A percentile compares a stretch with the other conserved stretches of the same genome.
Evolutionary conservation across 2,113 vertebrate species (phyloP).

Genomic region (Sorex fumeus): DNA sequence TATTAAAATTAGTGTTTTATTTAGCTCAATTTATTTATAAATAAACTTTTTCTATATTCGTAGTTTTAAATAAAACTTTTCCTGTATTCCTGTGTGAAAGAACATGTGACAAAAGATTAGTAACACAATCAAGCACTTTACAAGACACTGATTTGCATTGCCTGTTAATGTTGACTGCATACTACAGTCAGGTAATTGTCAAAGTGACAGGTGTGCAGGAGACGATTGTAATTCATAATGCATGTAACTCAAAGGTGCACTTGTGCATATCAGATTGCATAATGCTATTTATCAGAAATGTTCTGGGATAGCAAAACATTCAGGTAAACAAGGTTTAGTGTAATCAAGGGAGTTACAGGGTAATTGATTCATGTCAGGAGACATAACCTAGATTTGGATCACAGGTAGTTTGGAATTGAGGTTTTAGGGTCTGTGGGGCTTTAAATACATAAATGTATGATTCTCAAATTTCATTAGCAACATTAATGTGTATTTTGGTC

Average conservation of each 20-base stretch:
- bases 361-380: conserved; percentile 77
- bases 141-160: conserved; percentile 53
- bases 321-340: conserved; percentile 80
- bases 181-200: background rate
- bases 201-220: conserved; percentile 40
- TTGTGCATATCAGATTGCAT: background rate
- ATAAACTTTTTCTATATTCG: conserved; percentile 13
- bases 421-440: conserved; percentile 54
- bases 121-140: conserved; percentile 17
- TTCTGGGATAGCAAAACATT: conserved; percentile 76
- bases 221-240: conserved; percentile 49
- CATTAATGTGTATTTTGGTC: conserved; percentile 60
- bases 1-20: too few species aligned
- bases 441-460: conserved; percentile 72
- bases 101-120: conserved; percentile 1
- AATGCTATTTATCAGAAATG: conserved; percentile 67
- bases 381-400: conserved; percentile 67
- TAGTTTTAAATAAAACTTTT: conserved; percentile 29
- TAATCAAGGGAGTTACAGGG: conserved; percentile 66
- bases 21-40: background rate
- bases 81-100: conserved; percentile 19
- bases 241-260: conserved; percentile 25
- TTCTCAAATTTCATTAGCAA: conserved; percentile 78
- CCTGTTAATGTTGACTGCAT: conserved; percentile 11
- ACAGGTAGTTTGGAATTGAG: conserved; percentile 53